Evolutionary conservation across 2,113 vertebrate genomes (phyloP).

Genomic region (Bubo scandiacus): DNA sequence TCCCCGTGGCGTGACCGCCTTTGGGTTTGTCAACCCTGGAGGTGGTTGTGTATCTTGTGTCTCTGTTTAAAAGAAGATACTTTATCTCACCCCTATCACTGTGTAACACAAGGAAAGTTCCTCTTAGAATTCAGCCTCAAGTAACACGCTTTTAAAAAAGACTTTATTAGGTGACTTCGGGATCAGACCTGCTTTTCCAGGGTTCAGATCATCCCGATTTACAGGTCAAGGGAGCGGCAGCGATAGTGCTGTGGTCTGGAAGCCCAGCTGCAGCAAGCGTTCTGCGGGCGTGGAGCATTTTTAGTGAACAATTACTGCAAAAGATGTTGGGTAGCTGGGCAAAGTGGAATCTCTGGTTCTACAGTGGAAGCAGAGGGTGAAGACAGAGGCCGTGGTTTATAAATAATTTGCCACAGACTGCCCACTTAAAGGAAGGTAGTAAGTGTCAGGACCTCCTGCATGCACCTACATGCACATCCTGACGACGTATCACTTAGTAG

Average conservation of each 20-base stretch:
- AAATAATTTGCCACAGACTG: background rate
- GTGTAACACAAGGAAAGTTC: background rate
- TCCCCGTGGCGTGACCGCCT: background rate
- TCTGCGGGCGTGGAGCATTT: background rate
- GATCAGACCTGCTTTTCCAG: background rate
- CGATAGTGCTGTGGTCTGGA: rapidly evolving
- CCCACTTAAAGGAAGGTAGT: background rate
- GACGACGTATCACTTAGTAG: background rate
- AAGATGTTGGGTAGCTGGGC: background rate
- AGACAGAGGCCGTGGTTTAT: background rate
- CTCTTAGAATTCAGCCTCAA: background rate
- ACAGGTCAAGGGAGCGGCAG: too few relatives aligned
- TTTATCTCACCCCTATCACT: background rate
- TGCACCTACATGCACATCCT: rapidly evolving
- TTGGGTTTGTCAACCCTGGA: background rate
- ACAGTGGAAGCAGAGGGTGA: background rate
- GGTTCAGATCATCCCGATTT: background rate
- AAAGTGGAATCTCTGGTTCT: background rate
- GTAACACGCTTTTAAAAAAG: background rate
- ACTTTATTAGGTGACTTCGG: background rate
- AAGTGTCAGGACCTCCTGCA: background rate
- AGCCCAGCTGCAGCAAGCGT: background rate
- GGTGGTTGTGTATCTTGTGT: background rate
- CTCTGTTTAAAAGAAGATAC: background rate
- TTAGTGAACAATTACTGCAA: background rate